phyloP scores from a whole-genome alignment of 2,888 invertebrate species.

The Antheraea yamamai region DNA sequence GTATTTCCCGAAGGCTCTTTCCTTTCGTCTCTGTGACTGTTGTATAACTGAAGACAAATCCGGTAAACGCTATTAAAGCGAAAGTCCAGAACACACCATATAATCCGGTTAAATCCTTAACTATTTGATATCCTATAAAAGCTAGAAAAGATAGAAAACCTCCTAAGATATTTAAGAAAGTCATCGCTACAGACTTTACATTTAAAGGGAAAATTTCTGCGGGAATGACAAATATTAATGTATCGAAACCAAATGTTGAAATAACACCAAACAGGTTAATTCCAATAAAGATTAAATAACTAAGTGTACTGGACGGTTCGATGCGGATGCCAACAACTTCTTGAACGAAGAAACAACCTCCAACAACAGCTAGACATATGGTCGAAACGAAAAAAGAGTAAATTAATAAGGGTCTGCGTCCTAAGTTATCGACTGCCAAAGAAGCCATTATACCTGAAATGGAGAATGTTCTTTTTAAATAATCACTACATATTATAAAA shows the following conservation, averaged over 20 bases:
- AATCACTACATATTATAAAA: no score
- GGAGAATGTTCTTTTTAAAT: slow-evolving; percentile 1
- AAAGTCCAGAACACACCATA: slow-evolving; percentile 76
- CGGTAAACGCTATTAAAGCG: slow-evolving; percentile 60
- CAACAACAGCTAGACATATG: slow-evolving; percentile 44
- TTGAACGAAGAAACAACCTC: slow-evolving; percentile 62
- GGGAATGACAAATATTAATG: slow-evolving; percentile 71
- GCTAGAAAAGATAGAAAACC: slow-evolving; percentile 66
- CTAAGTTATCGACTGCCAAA: slow-evolving; percentile 55
- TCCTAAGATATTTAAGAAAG: slow-evolving; percentile 68
- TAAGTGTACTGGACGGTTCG: slow-evolving; percentile 40
- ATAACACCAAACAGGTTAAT: slow-evolving; percentile 53
- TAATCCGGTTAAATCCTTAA: slow-evolving; percentile 69
- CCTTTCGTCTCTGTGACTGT: slow-evolving; percentile 81
- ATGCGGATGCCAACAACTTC: slow-evolving; percentile 43
- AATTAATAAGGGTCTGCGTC: slow-evolving; percentile 71
- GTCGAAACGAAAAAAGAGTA: slow-evolving; percentile 59
- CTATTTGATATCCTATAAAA: slow-evolving; percentile 72
- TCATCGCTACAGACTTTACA: slow-evolving; percentile 79
- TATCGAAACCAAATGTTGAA: slow-evolving; percentile 69
- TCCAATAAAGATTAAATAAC: slow-evolving; percentile 66
- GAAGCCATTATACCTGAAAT: slow-evolving; percentile 61
- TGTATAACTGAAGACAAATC: slow-evolving; percentile 65
- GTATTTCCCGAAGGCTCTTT: slow-evolving; percentile 80
- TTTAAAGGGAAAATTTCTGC: slow-evolving; percentile 82